Conservation (phyloP, 2,113 vertebrate genomes). For the Syngnathus typhle region DNA sequence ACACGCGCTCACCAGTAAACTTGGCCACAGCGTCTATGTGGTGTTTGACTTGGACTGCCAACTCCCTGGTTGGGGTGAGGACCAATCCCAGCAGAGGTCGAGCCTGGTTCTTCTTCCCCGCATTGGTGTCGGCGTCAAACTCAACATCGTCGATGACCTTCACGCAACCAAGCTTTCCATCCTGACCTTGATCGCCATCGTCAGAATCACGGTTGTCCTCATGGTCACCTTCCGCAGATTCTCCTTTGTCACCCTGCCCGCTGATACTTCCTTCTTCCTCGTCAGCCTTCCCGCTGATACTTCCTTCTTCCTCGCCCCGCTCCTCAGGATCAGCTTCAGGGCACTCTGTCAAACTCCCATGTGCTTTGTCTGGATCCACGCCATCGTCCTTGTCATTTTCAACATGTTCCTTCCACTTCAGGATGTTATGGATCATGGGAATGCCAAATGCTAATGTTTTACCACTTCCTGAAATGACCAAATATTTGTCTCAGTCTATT, state of each 20-base stretch:
- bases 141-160: slow-evolving; percentile 51
- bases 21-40: slow-evolving; percentile 86
- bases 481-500: neutral
- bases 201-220: slow-evolving; percentile 17
- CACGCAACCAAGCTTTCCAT: slow-evolving; percentile 44
- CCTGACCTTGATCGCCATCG: slow-evolving; percentile 12
- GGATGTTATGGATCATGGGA: slow-evolving; percentile 88
- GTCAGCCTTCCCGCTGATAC: slow-evolving; percentile 6
- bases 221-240: slow-evolving; percentile 29
- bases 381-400: slow-evolving; percentile 36
- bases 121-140: slow-evolving; percentile 28
- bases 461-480: slow-evolving; percentile 80
- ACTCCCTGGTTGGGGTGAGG: slow-evolving; percentile 90
- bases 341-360: slow-evolving; percentile 26
- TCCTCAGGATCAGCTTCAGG: slow-evolving; percentile 34
- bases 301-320: slow-evolving; percentile 13
- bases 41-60: slow-evolving; percentile 93
- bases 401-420: slow-evolving; percentile 76
- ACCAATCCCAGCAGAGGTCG: slow-evolving; percentile 85
- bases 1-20: slow-evolving; percentile 77
- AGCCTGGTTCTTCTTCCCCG: slow-evolving; percentile 21
- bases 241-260: slow-evolving; percentile 7
- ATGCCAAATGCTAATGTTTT: slow-evolving; percentile 95
- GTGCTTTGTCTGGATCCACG: slow-evolving; percentile 6
- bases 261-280: neutral